A percentile compares a stretch with the other conserved stretches of the same genome.
These are phyloP conservation scores for Hoplostethus atlanticus DNA, from an alignment of 2,797 vertebrate species.

Conservation along the genomic window DNA sequence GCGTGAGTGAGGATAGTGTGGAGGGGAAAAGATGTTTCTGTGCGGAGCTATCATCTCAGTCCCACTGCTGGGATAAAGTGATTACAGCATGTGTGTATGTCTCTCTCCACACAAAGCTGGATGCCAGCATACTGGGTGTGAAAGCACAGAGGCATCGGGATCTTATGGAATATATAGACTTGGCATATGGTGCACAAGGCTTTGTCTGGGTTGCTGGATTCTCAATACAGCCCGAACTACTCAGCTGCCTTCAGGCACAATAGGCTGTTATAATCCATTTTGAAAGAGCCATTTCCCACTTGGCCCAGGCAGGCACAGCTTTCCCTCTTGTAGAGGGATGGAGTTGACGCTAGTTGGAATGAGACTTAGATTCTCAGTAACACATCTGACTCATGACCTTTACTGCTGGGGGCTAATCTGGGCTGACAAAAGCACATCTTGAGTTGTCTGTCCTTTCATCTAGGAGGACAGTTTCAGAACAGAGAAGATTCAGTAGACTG, in stretches of 20 bases:
- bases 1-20: constrained; percentile 43
- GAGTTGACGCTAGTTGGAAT: constrained; percentile 57
- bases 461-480: constrained; percentile 21
- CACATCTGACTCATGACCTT: constrained; percentile 65
- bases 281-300: constrained; percentile 73
- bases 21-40: constrained; percentile 55
- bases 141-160: constrained; percentile 69
- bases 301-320: constrained; percentile 52
- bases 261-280: constrained; percentile 81
- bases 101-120: constrained; percentile 68
- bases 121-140: constrained; percentile 62
- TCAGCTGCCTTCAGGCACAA: constrained; percentile 69
- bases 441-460: constrained; percentile 23
- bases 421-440: constrained; percentile 49
- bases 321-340: constrained; percentile 55
- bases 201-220: constrained; percentile 70
- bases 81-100: constrained; percentile 55
- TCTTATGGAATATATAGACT: constrained; percentile 71
- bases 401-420: constrained; percentile 53
- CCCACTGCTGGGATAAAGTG: constrained; percentile 64
- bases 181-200: constrained; percentile 58
- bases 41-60: constrained; percentile 50
- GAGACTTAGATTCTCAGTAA: constrained; percentile 57
- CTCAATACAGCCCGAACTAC: constrained; percentile 60
- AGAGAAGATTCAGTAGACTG: not conserved